Evolutionary conservation across 2,113 vertebrate genomes (phyloP), one percentile per base, ranked within the genome.

Genomic region (Micromys minutus): DNA sequence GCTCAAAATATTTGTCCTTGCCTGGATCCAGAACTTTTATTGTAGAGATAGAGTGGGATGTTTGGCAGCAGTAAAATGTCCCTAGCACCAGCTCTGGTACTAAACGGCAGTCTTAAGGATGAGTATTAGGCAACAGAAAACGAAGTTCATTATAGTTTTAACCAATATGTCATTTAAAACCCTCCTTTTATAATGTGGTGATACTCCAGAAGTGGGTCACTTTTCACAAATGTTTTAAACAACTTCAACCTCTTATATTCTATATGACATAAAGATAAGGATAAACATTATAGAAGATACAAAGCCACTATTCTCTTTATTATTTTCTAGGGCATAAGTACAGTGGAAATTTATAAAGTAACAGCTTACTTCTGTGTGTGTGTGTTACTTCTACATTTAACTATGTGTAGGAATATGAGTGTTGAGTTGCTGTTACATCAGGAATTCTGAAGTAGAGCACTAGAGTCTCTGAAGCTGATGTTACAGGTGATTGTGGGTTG

Each of bases 1-100:
- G 59, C 91, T 94, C 89, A 90, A 95, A 94, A 96, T 39, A 88
- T 95, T 92, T 77, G 79, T 34, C 63, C 89, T 95, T 86, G 63
- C 36, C 57, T 86, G 26, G 9, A 95, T 86, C 74, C 67, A 92
- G 87, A 91, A 47, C 3, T 17, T 85, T 90, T 90, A 91, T 89
- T 87, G 80, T n/a, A 67, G 88, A 91, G 55, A 63, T 24, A 92
- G 72, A 83, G 57, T 85, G 22, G 10, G 65, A 87, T 57, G 87
- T 36, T 88, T 61, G 83, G 67, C 65, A 96, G 47, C 91, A 91
- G 91, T 92, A 94, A 90, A 89, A 85, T 42, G 7, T 52, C 87
- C 42, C 87, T 94, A 29, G 42, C 93, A 45, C 87, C 85, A 89
- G 24, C 95, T 47, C 21, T 96, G 50, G 10, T 93, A 89, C 61